Evolutionary conservation across 2,113 vertebrate species (phyloP), one percentile per base, ranked within the genome.

Genomic region (Thalassarche chlororhynchos): DNA sequence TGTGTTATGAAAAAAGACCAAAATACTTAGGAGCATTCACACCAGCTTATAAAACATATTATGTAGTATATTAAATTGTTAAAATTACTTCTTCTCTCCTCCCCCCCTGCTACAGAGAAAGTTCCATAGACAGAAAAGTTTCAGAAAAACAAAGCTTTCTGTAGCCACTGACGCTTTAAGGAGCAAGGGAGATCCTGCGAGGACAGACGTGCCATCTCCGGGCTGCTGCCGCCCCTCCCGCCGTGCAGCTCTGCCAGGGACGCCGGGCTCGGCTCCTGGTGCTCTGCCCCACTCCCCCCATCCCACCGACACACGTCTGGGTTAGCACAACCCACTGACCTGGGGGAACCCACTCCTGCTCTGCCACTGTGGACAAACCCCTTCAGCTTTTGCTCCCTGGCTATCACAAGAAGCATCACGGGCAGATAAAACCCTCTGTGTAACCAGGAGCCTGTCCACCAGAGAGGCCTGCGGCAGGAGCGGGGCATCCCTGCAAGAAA

Each of bases 21-120:
- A 98, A 98, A 98, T 98, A 98, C 95, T 98, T 98, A 98, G 97
- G 96, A 98, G 98, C 97, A 98, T 97, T 96, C 96, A 75, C 96
- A 92, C 97, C 82, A 91, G 97, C 98, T 98, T 98, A 98, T 98
- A 98, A 98, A 98, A 97, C 97, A 97, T 77, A 98, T 98, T 98
- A 98, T 95, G 75, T 91, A 98, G 98, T 97, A 98, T 98, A 98
- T 99, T 98, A 98, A 98, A 98, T 98, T 98, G 98, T 97, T 98
- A 98, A 98, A 98, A 98, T 98, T 98, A 98, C 98, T 98, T 98
- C 97, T 97, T 76, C 82, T 87, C 95, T 90, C 95, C 89, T 93
- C 86, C 84, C 87, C 87, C 17, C 61, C 3, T n/a, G 9, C 92
- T 96, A 94, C 96, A 84, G 81, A 94, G 93, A 96, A 98, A 98